Conservation (phyloP, 1,140 invertebrate species). For the Maniola jurtina region DNA sequence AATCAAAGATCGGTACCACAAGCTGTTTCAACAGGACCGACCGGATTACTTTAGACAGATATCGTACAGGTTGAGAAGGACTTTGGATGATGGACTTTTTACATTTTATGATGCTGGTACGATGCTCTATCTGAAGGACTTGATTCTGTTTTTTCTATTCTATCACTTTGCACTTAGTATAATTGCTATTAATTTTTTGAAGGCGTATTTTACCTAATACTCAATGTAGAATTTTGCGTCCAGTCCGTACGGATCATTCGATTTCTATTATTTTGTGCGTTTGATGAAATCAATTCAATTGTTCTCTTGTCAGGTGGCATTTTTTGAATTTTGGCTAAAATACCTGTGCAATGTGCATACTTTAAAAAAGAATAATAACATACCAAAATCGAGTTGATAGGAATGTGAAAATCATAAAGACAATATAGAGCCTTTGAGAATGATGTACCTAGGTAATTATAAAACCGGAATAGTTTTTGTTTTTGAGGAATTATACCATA, state of each 20-base stretch:
- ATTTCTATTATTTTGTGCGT: background rate
- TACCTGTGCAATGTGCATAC: no score
- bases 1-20: slow-evolving; percentile 43
- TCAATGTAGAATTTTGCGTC: background rate
- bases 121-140: background rate
- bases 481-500: no score
- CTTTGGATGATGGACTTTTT: slow-evolving; percentile 57
- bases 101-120: slow-evolving; percentile 57
- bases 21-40: slow-evolving; percentile 51
- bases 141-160: background rate
- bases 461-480: no score
- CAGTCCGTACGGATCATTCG: background rate
- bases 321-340: no score
- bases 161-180: background rate
- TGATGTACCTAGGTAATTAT: no score
- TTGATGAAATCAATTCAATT: no score
- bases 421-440: no score
- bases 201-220: background rate
- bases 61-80: slow-evolving; percentile 58
- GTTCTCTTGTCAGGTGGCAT: no score
- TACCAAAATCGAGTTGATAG: no score
- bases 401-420: no score
- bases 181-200: background rate
- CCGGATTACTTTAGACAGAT: slow-evolving; percentile 58
- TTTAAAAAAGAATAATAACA: no score